phyloP scores from a whole-genome alignment of 2,797 vertebrate species.

The Potorous gilbertii region DNA sequence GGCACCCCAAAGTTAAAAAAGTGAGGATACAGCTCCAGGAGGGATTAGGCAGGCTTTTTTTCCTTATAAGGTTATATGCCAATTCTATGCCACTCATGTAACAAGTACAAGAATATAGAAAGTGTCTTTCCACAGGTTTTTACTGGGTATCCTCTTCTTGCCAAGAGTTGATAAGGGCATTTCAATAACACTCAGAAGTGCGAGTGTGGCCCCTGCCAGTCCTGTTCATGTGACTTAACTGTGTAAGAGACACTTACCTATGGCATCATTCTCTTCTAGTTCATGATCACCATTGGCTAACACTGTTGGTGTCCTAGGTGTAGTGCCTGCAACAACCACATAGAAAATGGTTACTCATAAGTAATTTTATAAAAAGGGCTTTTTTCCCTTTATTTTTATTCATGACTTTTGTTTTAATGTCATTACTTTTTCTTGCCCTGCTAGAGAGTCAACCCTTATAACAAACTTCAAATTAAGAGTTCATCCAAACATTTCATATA shows the following conservation, averaged over 20 bases:
- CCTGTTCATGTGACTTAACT: background rate
- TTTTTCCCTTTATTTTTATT: background rate
- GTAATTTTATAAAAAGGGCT: background rate
- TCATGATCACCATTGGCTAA: slow-evolving; percentile 92
- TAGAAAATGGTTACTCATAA: slow-evolving; percentile 13
- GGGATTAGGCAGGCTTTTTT: slow-evolving; percentile 19
- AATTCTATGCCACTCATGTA: background rate
- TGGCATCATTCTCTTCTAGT: slow-evolving; percentile 83
- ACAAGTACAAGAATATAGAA: background rate
- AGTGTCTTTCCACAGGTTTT: background rate
- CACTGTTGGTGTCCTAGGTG: slow-evolving; percentile 80
- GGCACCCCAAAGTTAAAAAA: background rate
- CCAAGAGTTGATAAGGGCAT: background rate
- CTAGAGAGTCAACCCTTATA: background rate
- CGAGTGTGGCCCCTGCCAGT: background rate
- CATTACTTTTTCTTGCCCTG: background rate
- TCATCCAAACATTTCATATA: background rate
- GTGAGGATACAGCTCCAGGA: background rate
- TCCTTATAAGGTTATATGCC: background rate
- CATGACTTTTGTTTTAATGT: background rate
- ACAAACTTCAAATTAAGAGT: background rate
- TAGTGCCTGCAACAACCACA: slow-evolving; percentile 80
- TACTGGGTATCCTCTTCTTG: background rate
- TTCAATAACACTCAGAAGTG: background rate
- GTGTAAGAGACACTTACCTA: slow-evolving; percentile 87